These are phyloP conservation scores for Zaprionus ornatus DNA, from an alignment of 1,140 invertebrate genomes.

Conservation along the genomic window DNA sequence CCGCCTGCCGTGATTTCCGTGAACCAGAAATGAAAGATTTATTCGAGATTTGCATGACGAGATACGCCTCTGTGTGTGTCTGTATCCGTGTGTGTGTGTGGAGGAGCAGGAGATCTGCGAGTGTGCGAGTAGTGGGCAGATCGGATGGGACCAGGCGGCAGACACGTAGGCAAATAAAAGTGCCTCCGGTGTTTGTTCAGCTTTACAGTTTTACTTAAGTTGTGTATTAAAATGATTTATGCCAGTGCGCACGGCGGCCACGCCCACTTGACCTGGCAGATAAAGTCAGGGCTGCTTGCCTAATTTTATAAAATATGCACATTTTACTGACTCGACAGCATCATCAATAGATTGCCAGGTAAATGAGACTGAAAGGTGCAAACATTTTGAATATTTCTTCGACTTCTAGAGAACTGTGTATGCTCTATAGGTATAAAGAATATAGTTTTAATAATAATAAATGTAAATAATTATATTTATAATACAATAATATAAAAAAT, in stretches of 20 bases:
- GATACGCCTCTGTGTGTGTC: constrained; percentile 34
- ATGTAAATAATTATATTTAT: too few species aligned
- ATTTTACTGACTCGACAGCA: constrained; percentile 16
- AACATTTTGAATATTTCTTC: neutral
- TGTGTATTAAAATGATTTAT: constrained; percentile 76
- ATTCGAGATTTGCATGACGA: constrained; percentile 75
- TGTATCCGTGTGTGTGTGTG: neutral
- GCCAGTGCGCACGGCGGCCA: neutral
- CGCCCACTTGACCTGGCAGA: neutral
- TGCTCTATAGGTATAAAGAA: neutral
- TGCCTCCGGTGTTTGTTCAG: constrained; percentile 56
- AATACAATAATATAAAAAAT: neutral
- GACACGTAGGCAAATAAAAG: constrained; percentile 80
- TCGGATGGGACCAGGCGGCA: constrained; percentile 27
- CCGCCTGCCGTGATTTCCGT: constrained; percentile 67
- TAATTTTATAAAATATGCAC: constrained; percentile 68
- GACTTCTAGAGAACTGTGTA: neutral
- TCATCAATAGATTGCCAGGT: neutral
- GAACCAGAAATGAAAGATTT: constrained; percentile 74
- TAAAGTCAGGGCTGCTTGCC: constrained; percentile 5
- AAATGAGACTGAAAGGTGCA: neutral
- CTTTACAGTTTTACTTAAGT: constrained; percentile 50
- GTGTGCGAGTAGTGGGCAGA: constrained; percentile 34
- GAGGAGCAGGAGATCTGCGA: neutral
- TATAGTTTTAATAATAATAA: too few species aligned